Evolutionary conservation across 1,140 invertebrate species (phyloP).

Genomic region (Hycleus cichorii): DNA sequence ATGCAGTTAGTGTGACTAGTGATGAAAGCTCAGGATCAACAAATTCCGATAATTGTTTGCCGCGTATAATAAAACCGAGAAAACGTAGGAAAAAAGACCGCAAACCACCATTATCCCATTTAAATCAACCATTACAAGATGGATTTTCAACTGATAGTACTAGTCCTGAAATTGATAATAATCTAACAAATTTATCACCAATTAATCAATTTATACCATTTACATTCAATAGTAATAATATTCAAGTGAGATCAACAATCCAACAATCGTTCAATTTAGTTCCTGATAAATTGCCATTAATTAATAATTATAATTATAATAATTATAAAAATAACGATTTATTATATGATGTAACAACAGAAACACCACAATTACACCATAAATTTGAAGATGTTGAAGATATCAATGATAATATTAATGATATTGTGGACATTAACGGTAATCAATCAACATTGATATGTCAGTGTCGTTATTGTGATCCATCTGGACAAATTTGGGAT

Average conservation of each 20-base stretch:
- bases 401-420: conserved; percentile 16
- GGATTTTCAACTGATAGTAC: conserved; percentile 40
- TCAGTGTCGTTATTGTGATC: conserved; percentile 73
- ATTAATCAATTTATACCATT: conserved; percentile 22
- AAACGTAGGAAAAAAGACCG: conserved; percentile 84
- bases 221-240: conserved; percentile 36
- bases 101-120: conserved; percentile 49
- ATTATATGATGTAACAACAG: conserved; percentile 18
- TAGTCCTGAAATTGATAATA: conserved; percentile 42
- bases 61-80: conserved; percentile 79
- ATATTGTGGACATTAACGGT: conserved; percentile 34
- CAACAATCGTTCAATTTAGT: conserved; percentile 12
- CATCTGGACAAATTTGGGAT: conserved; percentile 69
- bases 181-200: conserved; percentile 38
- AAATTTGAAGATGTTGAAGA: conserved; percentile 42
- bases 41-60: conserved; percentile 69
- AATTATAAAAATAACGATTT: not conserved
- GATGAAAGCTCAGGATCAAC: conserved; percentile 66
- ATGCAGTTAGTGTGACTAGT: conserved; percentile 62
- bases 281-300: conserved; percentile 9
- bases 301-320: not conserved
- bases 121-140: conserved; percentile 24
- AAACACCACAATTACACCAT: conserved; percentile 37
- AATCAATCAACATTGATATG: conserved; percentile 48
- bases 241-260: conserved; percentile 13